These are phyloP conservation scores for Peromyscus aztecus DNA, from an alignment of 2,797 vertebrate genomes.

Conservation along the genomic window DNA sequence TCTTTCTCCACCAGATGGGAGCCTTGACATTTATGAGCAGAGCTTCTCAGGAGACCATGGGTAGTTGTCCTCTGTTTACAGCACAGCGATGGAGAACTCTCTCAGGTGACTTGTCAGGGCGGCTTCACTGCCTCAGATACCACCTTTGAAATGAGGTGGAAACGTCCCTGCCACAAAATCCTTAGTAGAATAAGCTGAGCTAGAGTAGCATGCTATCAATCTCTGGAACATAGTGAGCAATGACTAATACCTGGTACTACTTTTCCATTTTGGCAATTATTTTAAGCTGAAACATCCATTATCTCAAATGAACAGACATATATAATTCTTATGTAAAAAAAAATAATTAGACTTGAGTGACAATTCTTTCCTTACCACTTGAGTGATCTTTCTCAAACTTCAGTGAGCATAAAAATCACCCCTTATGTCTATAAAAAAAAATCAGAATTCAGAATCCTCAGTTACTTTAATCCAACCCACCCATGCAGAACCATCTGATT, in stretches of 20 bases:
- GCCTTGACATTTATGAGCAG: rapidly evolving
- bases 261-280: neutral
- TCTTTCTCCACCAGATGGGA: neutral
- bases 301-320: conserved; percentile 7
- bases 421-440: neutral
- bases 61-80: neutral
- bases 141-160: neutral
- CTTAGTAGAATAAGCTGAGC: neutral
- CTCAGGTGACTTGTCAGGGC: neutral
- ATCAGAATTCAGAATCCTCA: neutral
- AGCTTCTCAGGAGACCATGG: neutral
- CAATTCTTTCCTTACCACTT: neutral
- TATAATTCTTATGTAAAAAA: conserved; percentile 20
- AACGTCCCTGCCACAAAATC: neutral
- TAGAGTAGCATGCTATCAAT: neutral
- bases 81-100: neutral
- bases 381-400: conserved; percentile 7
- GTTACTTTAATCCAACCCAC: neutral
- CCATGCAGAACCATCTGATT: neutral
- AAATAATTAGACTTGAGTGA: conserved; percentile 10
- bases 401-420: neutral
- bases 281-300: neutral
- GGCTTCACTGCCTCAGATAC: neutral
- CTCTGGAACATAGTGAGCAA: neutral
- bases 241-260: neutral